Base-by-base conservation (phyloP, 2,113 vertebrate species). In the Capreolus pygargus region DNA sequence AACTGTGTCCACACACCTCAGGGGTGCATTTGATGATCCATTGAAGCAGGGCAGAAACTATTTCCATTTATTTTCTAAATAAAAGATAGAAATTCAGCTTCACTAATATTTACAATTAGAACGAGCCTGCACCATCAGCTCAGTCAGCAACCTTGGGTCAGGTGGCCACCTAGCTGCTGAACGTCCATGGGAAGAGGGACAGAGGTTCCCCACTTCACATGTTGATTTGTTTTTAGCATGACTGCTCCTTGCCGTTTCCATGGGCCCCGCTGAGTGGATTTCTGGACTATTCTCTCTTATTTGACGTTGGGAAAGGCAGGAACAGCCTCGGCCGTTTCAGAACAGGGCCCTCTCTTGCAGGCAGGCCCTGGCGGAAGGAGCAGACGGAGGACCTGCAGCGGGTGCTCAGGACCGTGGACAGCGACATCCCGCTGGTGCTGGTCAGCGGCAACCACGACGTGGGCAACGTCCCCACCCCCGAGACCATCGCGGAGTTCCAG, bases 361-460 rank as follows among this genome's bases (percentile, higher is more conserved):
- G 99, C 96, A 99, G 86, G 1, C 98, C 95, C 0, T 99, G 99
- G 99, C 98, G 99, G 96, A 98, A 99, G 89, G 99, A 97, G 5
- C 99, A 99, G 98, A 99, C 99, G 50, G 98, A 60, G 76, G 99
- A 99, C 98, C 98, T 99, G 96, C 99, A 99, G 98, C 98, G 79
- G 0, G 99, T 98, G 33, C 98, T 99, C 95, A 98, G 96, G 79
- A 98, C 64, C 5, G 98, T 99, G 0, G 97, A 99, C 97, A 97
- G 98, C 2, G 98, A 99, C 86, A 99, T 99, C 96, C 99, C 99
- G 0, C 97, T 99, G 92, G 99, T 99, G 28, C 99, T 99, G 0
- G 99, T 99, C 99, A 99, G 99, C 30, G 99, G 99, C 94, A 99
- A 99, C 97, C 99, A 99, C 0, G 99, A 99, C 85, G 92, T 99